Evolutionary conservation across 2,888 invertebrate species (phyloP), one percentile per base, ranked within the genome.

Genomic region (Erebia epiphron): DNA sequence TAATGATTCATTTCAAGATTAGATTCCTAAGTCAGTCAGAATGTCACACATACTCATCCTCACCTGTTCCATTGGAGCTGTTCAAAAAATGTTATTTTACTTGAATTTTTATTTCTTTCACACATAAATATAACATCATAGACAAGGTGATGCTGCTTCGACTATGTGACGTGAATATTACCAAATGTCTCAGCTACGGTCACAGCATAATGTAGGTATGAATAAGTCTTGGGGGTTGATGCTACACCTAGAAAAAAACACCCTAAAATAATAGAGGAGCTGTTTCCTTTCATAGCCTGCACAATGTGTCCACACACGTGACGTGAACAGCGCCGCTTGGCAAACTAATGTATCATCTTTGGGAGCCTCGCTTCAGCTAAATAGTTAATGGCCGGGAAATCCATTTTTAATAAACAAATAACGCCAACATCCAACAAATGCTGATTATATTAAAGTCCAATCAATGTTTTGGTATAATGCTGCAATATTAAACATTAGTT

Each of bases 401-500:
- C 88, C 90, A 82, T 83, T 86, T 77, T 75, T 78, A 77, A 90
- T 81, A 88, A 90, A 91, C 85, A 89, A 90, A 91, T 79, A 84
- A 90, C 87, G 88, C 90, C 92, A 83, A 90, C 86, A 87, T 91
- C 91, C 91, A 81, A 89, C 85, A 88, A 89, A 90, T 85, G 87
- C 80, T 89, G 86, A 88, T 89, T 87, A 80, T 68, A 90, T 85
- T 86, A 89, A 91, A 90, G 85, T 91, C 92, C 92, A 90, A 90
- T 90, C 84, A 89, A 88, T 84, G 85, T 86, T 90, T 85, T 90
- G 86, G 86, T 80, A 88, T 86, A 88, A 85, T 86, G 93, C 94
- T 94, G 94, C 90, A 94, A 94, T 92, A 86, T 94, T 91, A 94
- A 94, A 94, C 86, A 89, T 89, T 87, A 91, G 84, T 88, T 93